Base-by-base conservation (phyloP, 2,113 vertebrate species). In the Acanthisitta chloris region DNA sequence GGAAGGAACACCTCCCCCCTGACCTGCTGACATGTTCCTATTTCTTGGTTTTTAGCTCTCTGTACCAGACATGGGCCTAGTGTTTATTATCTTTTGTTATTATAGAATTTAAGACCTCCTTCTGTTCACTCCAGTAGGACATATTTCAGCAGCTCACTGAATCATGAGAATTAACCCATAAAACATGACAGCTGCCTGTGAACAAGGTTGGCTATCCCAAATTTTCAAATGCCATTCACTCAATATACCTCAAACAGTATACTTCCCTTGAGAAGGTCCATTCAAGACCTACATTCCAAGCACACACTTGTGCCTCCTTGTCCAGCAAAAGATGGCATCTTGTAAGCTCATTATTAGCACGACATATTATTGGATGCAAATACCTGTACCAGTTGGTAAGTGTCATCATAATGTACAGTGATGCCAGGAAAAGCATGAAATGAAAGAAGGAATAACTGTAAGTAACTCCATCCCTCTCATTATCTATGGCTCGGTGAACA, bases 341-440 rank as follows among this genome's bases (percentile, higher is more conserved):
- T 25, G 24, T 10, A 33, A 7, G 21, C 15, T 86, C 9, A 12
- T 14, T 49, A 67, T 51, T 19, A 45, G 33, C 23, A 25, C 23
- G 65, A 28, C 8, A 23, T 24, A 40, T 36, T 42, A 46, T 24
- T 18, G 81, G 78, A 52, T 2, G 10, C 21, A 84, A 97, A 28
- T 97, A 99, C 99, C 99, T 99, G 98, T 99, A 99, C 99, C 99
- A 99, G 98, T 99, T 99, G 97, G 99, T 99, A 58, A 99, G 98
- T 0, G 99, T 99, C 99, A 99, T 99, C 99, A 99, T 99, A 97
- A 99, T 99, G 97, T 99, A 99, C 28, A 99, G 98, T 0, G 99
- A 99, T 5, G 99, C 99, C 97, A 99, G 96, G 97, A 99, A 99
- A 73, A 99, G 98, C 99, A 99, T 99, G 96, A 99, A 99, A 96